These are phyloP conservation scores for Nasua narica DNA, from an alignment of 2,797 vertebrate genomes.

Conservation along the genomic window DNA sequence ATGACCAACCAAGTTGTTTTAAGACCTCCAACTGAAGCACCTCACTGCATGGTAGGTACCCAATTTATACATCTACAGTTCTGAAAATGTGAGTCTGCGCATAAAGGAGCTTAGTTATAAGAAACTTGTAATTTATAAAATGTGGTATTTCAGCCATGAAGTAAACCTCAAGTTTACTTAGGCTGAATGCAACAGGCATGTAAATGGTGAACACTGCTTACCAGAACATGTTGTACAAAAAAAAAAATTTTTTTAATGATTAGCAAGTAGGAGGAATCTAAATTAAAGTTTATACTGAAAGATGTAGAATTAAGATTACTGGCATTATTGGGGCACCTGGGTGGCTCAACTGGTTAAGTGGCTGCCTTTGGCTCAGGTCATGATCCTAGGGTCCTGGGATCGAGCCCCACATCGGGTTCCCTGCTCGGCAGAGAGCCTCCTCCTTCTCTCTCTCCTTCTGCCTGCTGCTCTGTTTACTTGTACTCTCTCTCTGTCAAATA, in stretches of 20 bases:
- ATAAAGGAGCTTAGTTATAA: neutral
- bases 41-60: neutral
- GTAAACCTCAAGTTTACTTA: neutral
- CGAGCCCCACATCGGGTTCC: too few species aligned
- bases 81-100: neutral
- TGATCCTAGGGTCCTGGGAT: too few species aligned
- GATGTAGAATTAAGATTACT: neutral
- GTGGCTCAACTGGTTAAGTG: too few species aligned
- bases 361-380: too few species aligned
- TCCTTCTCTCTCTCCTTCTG: too few species aligned
- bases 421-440: too few species aligned
- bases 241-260: neutral
- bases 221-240: neutral
- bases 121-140: neutral
- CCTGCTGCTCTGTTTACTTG: too few species aligned
- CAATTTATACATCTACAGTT: neutral
- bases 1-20: neutral
- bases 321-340: too few species aligned
- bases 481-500: too few species aligned
- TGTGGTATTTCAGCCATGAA: neutral
- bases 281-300: neutral
- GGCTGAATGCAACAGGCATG: neutral
- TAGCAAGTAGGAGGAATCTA: neutral
- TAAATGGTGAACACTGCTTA: neutral
- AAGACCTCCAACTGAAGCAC: neutral